Conservation (phyloP, 2,113 vertebrate genomes). For the Pteropus alecto region DNA sequence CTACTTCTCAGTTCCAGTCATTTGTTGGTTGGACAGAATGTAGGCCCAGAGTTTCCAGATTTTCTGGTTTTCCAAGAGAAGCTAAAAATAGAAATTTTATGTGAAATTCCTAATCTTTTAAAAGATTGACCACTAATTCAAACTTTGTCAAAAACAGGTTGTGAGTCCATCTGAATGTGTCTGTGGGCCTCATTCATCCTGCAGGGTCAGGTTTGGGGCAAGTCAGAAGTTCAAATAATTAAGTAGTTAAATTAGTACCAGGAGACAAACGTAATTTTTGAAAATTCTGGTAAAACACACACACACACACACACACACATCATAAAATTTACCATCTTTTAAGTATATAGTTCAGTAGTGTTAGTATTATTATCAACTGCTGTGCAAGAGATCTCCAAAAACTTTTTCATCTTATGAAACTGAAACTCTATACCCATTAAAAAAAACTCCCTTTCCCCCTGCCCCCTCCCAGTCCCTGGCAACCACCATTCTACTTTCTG, state of each 20-base stretch:
- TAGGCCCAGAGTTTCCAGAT: not conserved
- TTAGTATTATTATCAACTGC: not conserved
- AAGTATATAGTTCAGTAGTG: not conserved
- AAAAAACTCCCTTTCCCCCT: not conserved
- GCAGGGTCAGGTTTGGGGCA: not conserved
- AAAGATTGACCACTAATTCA: not conserved
- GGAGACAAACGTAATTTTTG: not conserved
- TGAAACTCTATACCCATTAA: not conserved
- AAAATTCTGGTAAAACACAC: not conserved
- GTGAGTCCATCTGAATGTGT: not conserved
- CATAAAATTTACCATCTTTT: not conserved
- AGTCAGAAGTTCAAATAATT: not conserved
- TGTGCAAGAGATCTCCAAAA: not conserved
- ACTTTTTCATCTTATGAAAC: not conserved
- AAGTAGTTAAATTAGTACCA: not conserved
- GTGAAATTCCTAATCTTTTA: not conserved
- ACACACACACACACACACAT: not conserved
- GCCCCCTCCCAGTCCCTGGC: not conserved
- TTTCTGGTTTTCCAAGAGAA: not conserved
- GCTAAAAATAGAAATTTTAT: not conserved
- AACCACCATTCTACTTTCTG: not conserved
- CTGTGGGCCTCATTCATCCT: not conserved
- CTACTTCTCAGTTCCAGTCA: not conserved
- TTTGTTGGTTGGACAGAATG: not conserved
- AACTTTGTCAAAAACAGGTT: not conserved